These are phyloP conservation scores for Hippopotamyrus pictus DNA, from an alignment of 2,797 vertebrate species.

Conservation along the genomic window DNA sequence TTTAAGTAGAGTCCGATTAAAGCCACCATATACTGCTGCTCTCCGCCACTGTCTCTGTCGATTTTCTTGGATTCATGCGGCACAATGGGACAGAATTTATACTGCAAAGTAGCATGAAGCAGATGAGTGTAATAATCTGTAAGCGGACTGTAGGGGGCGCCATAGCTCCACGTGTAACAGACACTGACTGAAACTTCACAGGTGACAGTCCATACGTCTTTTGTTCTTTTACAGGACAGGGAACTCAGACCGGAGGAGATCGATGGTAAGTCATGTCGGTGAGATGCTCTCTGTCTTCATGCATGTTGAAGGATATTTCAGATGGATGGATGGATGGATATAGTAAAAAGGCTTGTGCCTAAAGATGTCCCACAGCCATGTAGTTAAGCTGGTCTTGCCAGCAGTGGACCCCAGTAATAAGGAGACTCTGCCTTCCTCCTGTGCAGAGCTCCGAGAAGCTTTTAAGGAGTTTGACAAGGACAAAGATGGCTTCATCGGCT, in stretches of 20 bases:
- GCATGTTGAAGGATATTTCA: not conserved
- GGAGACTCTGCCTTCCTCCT: slow-evolving; percentile 18
- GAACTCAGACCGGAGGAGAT: slow-evolving; percentile 93
- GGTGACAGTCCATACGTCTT: slow-evolving; percentile 11
- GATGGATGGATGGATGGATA: not conserved
- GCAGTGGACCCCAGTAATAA: not conserved
- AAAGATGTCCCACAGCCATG: not conserved
- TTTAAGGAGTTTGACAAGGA: slow-evolving; percentile 97
- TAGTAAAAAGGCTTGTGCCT: not conserved
- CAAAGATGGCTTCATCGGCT: slow-evolving; percentile 95
- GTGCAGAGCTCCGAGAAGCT: slow-evolving; percentile 83
- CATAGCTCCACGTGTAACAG: not conserved
- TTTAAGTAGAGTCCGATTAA: not conserved
- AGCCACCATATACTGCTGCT: not conserved
- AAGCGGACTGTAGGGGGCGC: not conserved
- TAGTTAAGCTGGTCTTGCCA: not conserved
- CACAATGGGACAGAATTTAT: not conserved
- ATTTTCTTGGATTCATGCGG: not conserved
- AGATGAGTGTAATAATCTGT: not conserved
- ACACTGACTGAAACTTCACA: no score
- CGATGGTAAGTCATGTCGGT: slow-evolving; percentile 66
- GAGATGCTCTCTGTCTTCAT: not conserved
- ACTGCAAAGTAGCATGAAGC: not conserved
- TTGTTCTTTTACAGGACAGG: slow-evolving; percentile 76
- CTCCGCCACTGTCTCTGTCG: not conserved